Evolutionary conservation across 1,140 invertebrate species (phyloP).

Genomic region (Cotesia chilonis): DNA sequence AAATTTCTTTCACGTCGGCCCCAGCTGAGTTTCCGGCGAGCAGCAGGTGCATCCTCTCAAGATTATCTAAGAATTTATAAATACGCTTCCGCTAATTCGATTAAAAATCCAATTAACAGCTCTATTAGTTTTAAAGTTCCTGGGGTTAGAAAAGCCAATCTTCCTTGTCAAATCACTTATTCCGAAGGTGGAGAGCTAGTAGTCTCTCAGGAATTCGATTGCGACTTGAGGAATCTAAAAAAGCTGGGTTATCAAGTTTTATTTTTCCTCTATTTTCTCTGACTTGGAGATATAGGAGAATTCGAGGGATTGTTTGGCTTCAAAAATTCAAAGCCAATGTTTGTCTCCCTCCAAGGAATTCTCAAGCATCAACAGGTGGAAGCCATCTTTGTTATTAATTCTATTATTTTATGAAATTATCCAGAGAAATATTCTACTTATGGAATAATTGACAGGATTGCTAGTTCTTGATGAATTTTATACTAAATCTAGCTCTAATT

Average conservation of each 20-base stretch:
- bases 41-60: conserved; percentile 27
- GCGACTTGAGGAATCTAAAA: conserved; percentile 17
- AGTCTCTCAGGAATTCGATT: conserved; percentile 19
- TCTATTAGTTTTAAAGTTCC: too few relatives aligned
- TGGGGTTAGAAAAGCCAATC: too few relatives aligned
- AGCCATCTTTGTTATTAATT: conserved; percentile 28
- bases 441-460: too few relatives aligned
- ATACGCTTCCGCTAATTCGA: background rate
- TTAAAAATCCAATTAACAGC: too few relatives aligned
- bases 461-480: too few relatives aligned
- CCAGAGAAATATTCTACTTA: background rate
- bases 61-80: conserved; percentile 1
- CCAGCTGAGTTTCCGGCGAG: conserved; percentile 26
- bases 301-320: conserved; percentile 22
- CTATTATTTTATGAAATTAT: too few relatives aligned
- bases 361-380: conserved; percentile 52
- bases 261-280: background rate
- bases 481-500: too few relatives aligned
- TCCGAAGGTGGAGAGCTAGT: too few relatives aligned
- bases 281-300: conserved; percentile 9
- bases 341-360: conserved; percentile 43
- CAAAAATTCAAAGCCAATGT: conserved; percentile 23
- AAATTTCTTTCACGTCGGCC: conserved; percentile 27
- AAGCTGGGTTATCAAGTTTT: conserved; percentile 1
- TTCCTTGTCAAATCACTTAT: too few relatives aligned